Base-by-base conservation (phyloP, 2,113 vertebrate genomes). In the Percopsis transmontana region DNA sequence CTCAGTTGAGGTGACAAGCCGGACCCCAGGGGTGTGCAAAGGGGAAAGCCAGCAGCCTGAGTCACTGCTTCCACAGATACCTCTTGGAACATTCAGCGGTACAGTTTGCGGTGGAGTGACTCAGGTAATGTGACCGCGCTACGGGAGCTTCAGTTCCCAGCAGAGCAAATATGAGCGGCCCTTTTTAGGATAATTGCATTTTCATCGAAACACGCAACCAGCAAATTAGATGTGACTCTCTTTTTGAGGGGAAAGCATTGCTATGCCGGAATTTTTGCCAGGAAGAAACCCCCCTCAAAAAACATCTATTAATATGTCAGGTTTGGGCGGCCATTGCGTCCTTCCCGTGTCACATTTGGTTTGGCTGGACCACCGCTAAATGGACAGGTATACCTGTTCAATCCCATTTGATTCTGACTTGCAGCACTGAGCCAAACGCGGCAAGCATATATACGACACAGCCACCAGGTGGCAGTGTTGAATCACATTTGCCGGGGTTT, bases 101-200 rank as follows among this genome's bases (percentile, higher is more conserved):
- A 33, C 47, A 59, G 59, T 53, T 70, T 60, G 55, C 51, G 55
- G 60, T 66, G 21, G 12, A 11, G 7, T 66, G 64, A 77, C 72
- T 70, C 24, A 14, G 40, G 33, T 54, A 74, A 67, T 76, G 65
- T 66, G 54, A 70, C 33, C 5, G 57, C 68, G 54, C 53, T 52
- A 20, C 60, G 6, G 44, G 70, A 79, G 44, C 42, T 55, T 21
- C 55, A 61, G 27, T 58, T 33, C 5, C 27, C 27, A 33, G 27
- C 5, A 33, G 27, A 33, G 27, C 27, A 53, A 61, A 79, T 65
- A 59, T 18, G 23, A 52, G 33, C 47, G 56, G 58, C 67, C 57
- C 69, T 57, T 77, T 78, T 83, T 75, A 74, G 83, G 68, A 53
- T 83, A 79, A 85, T 75, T 81, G 72, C 77, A 62, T 80, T 85